Percentiles rank a stretch among this genome's conserved stretches.
Evolutionary conservation across 2,797 vertebrate species (phyloP).

Genomic region (Heliangelus exortis): DNA sequence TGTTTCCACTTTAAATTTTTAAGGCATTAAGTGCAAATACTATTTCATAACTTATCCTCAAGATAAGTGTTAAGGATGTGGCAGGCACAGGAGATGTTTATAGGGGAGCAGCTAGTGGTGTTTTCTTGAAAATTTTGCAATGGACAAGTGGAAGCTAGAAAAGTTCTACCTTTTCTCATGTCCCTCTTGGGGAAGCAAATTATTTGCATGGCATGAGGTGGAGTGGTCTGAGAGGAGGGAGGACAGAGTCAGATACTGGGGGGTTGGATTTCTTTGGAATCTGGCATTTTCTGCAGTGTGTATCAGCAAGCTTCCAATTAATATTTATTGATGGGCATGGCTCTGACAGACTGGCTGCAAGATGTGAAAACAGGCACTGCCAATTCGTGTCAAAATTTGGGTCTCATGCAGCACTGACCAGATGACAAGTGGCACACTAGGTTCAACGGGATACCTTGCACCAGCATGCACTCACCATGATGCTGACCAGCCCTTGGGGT

Average conservation of each 20-base stretch:
- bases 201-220: not conserved
- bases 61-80: not conserved
- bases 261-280: not conserved
- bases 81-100: not conserved
- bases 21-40: constrained; percentile 10
- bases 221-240: not conserved
- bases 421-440: not conserved
- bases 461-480: no score
- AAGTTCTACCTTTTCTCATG: not conserved
- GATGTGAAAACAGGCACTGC: not conserved
- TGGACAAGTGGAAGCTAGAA: not conserved
- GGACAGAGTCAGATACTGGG: not conserved
- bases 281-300: not conserved
- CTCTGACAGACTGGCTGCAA: not conserved
- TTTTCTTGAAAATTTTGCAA: not conserved
- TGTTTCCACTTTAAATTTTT: constrained; percentile 39
- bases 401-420: not conserved
- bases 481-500: not conserved
- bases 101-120: not conserved
- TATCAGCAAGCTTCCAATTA: not conserved
- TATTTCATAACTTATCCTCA: not conserved
- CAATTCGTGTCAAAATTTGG: not conserved
- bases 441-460: not conserved
- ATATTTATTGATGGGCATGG: not conserved
- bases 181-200: not conserved